Base-by-base conservation (phyloP, 2,888 invertebrate species). In the Xanthostigma xanthostigma region DNA sequence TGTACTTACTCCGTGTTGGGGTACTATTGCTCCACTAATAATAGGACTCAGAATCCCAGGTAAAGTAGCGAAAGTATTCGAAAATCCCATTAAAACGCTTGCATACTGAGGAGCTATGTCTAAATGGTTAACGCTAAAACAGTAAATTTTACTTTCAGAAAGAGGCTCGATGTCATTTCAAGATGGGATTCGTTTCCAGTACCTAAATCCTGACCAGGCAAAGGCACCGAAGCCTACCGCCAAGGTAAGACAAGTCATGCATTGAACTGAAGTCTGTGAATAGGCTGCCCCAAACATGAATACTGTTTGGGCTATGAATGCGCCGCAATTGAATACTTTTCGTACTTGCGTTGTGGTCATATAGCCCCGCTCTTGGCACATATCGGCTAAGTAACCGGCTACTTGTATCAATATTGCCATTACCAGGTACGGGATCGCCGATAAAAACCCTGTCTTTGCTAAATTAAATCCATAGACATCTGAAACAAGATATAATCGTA, bases 31-130 rank as follows among this genome's bases (percentile, higher is more conserved):
- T 8, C 90, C 90, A 0, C 88, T 85, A 1, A 92, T 66, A 10
- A 82, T 74, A 0, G 93, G 94, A 61, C 89, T 88, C n/a, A 93
- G 69, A 58, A 94, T 91, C 34, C 94, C 94, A 1, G 94, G 92
- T 46, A 94, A 68, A 0, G 93, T 93, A 0, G 89, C 94, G 53
- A 93, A 70, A 0, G 92, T 92, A 67, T 94, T 94, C 9, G 90
- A 86, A 9, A 93, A 70, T 0, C 93, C 94, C 91, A 94, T 91
- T 48, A 94, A 67, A 1, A 94, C 80, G 62, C 92, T 86, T 9
- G 93, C 92, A 69, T 88, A 90, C 52, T 87, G 87, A 0, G 93
- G 92, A 0, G 93, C 93, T 46, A 94, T 80, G 64, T 94, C 94
- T 63, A 94, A 67, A 63, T 92, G 90, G 60, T 85, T 85, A 0